Evolutionary conservation across 1,140 invertebrate species (phyloP), one percentile per base, ranked within the genome.

Genomic region (Kradibia gibbosae): DNA sequence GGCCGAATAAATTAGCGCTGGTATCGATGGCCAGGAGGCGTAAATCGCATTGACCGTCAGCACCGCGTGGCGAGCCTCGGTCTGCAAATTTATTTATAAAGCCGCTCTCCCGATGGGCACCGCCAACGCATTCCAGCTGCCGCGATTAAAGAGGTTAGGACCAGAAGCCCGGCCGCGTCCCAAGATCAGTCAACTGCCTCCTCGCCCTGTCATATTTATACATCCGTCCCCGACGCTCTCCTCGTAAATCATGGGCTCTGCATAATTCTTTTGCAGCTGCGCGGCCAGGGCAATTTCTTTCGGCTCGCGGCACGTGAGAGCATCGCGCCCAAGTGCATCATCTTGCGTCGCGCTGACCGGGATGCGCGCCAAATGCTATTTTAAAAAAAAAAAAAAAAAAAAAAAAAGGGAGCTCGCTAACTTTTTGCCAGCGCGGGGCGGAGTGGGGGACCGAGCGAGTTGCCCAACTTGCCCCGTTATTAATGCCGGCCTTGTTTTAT

Each of bases 281-380:
- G 8, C n/a, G 25, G 22, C 10, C n/a, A 65, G 7, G 15, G 15
- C 20, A 31, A 31, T 39, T 36, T 34, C 67, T 76, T 60, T 42
- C 45, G 72, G n/a, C n/a, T n/a, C n/a, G n/a, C n/a, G n/a, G n/a
- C n/a, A n/a, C n/a, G n/a, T n/a, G n/a, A n/a, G n/a, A n/a, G n/a
- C n/a, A n/a, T n/a, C n/a, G n/a, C n/a, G n/a, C n/a, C n/a, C n/a
- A 81, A 75, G 55, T 81, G 80, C 80, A 75, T 78, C n/a, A n/a
- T n/a, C n/a, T n/a, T 77, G 45, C 72, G 60, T 15, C 48, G 70
- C 3, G 55, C 11, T 28, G 36, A 25, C 36, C 74, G 76, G 65
- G 74, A 57, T 73, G 78, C 48, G 70, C 74, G 85, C 82, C 82
- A 86, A 84, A 80, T 83, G 70, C 81, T 86, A 86, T 86, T 85